Percentiles rank a stretch among this genome's conserved stretches.
These are phyloP conservation scores for Chauna torquata DNA, from an alignment of 2,113 vertebrate genomes.

Conservation along the genomic window DNA sequence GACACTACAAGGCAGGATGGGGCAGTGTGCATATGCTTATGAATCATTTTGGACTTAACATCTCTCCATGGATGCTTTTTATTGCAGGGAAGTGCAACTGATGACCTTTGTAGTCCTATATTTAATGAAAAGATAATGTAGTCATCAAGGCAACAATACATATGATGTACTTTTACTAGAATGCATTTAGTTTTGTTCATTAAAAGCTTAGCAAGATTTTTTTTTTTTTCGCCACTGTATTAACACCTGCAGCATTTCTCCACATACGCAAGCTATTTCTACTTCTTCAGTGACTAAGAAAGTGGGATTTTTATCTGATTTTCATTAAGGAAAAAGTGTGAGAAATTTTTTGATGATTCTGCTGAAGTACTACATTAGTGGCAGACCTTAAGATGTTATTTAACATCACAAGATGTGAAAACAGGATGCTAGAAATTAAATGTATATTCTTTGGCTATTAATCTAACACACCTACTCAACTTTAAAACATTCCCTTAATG, in stretches of 20 bases:
- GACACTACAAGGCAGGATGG: background rate
- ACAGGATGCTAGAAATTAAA: background rate
- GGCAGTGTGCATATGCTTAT: background rate
- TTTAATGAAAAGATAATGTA: background rate
- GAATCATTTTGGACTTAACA: background rate
- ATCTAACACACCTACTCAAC: background rate
- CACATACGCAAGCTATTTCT: background rate
- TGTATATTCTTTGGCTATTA: background rate
- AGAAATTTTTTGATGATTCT: background rate
- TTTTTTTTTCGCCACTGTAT: background rate
- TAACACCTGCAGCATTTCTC: background rate
- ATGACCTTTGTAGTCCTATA: background rate
- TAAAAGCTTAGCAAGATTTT: background rate
- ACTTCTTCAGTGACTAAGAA: background rate
- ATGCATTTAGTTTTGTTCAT: background rate
- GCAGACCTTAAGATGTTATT: background rate
- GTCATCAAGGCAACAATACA: background rate
- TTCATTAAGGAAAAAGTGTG: background rate
- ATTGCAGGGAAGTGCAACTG: background rate
- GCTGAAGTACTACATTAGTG: background rate
- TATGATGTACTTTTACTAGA: background rate
- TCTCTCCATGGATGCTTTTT: background rate
- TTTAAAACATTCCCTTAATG: background rate
- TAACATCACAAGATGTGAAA: background rate
- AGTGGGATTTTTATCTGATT: background rate